Evolutionary conservation across 2,888 invertebrate species (phyloP).

Genomic region (Leptothorax acervorum): DNA sequence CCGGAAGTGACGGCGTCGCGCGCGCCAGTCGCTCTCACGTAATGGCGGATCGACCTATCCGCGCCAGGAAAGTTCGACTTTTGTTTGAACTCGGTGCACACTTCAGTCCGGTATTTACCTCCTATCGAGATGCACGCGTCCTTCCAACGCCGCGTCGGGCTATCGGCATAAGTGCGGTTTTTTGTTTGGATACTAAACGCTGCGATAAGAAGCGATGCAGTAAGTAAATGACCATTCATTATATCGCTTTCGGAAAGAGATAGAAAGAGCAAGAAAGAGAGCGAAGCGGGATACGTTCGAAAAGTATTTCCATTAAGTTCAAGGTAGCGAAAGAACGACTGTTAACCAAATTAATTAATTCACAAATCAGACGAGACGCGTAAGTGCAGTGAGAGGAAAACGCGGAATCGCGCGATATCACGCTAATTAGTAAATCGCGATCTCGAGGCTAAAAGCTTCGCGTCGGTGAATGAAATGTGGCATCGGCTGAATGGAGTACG

Average conservation of each 20-base stretch:
- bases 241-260: background rate
- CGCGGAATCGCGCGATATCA: too few relatives aligned
- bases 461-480: background rate
- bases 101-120: background rate
- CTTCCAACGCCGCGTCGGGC: background rate
- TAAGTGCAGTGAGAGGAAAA: too few relatives aligned
- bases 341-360: too few relatives aligned
- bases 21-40: background rate
- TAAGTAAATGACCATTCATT: background rate
- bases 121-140: background rate
- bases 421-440: background rate
- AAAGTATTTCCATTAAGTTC: background rate
- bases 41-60: background rate
- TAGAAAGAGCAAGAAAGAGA: background rate
- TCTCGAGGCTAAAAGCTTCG: background rate
- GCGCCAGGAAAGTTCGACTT: too few relatives aligned
- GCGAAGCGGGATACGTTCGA: background rate
- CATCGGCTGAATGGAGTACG: background rate
- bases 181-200: background rate
- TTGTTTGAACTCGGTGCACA: background rate
- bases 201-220: background rate
- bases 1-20: background rate
- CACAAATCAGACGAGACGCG: too few relatives aligned
- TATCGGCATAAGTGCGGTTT: background rate
- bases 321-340: background rate